Evolutionary conservation across 2,888 invertebrate species (phyloP), one percentile per base, ranked within the genome.

Genomic region (Myopa tessellatipennis): DNA sequence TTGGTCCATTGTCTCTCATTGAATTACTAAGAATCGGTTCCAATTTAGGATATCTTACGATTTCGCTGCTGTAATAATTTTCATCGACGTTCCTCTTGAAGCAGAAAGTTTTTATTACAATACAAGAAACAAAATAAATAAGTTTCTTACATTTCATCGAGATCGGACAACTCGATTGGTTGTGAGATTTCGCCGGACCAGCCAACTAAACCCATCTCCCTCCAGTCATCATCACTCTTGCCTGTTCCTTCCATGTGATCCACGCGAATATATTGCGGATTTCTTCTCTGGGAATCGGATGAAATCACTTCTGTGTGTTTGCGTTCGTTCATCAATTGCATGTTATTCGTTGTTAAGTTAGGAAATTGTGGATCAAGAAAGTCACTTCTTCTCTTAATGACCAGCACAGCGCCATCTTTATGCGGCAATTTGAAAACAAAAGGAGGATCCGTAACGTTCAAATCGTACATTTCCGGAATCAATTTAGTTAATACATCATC

Each of bases 361-460:
- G 89, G 89, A 81, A 88, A 89, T 52, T 83, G 84, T 4, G 89
- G 88, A 34, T 83, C 81, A 40, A 79, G 77, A 77, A 89, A 88
- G 78, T 87, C 87, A 61, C 83, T 86, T 34, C 87, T 84, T 26
- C 83, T 81, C 84, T 88, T 87, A 34, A 79, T 83, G 6, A 85
- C 50, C 71, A 85, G 77, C 65, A 82, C 79, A 58, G 78, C 79
- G 12, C n/a, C 71, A 61, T 69, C 67, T 65, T 70, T 73, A 40
- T 77, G 79, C 8, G 88, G 87, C 78, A 88, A 80, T 80, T 84
- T 80, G 76, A 88, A 88, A 4, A 84, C 79, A 78, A 88, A 87
- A 4, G 67, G 79, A 5, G 87, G 84, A 83, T 88, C 85, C 36
- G 82, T 60, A 52, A 78, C 80, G 52, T 81, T 83, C 34, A 84